Base-by-base conservation (phyloP, 1,140 invertebrate genomes). In the Dolichoris vasculosae region DNA sequence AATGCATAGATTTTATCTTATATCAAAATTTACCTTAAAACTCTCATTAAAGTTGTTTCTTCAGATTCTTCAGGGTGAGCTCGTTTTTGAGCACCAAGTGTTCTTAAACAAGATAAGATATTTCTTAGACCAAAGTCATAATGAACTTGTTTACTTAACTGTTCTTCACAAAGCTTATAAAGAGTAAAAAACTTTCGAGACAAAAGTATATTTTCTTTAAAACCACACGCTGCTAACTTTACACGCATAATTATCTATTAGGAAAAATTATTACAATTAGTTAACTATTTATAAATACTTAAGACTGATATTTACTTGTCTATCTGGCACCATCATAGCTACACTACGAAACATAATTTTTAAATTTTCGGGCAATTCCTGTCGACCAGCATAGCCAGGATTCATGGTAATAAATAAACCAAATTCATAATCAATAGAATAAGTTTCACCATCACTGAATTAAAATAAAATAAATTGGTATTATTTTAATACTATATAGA, bases 281-380 rank as follows among this genome's bases (percentile, higher is more conserved):
- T 26, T 26, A 59, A 59, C 26, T 13, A 26, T 59, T 59, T 59
- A 59, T 59, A 59, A 59, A 64, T 64, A 30, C 8, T 64, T 64
- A 30, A n/a, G n/a, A 64, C 6, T 23, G 0, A 63, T 48, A 86
- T n/a, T 40, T 90, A 94, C 94, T 91, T 98, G 97, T 90, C 98
- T 94, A 91, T 99, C 98, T 0, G 98, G 98, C 23, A 99, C 97
- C 97, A 98, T 98, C 98, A 99, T 99, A 23, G 98, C 97, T 0
- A 98, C 97, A 13, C 97, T 97, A 86, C 97, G 95, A 92, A 99
- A 98, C 92, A 97, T 96, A 87, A 98, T 97, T 94, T 98, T 98
- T 69, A 98, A 94, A 94, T 98, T 98, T 92, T 98, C 97, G 0
- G 98, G 98, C 48, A 98, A 92, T 90, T 98, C 97, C 90, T 98